These are phyloP conservation scores for Gymnocephalus cernua DNA, from an alignment of 2,113 vertebrate genomes.

Conservation along the genomic window DNA sequence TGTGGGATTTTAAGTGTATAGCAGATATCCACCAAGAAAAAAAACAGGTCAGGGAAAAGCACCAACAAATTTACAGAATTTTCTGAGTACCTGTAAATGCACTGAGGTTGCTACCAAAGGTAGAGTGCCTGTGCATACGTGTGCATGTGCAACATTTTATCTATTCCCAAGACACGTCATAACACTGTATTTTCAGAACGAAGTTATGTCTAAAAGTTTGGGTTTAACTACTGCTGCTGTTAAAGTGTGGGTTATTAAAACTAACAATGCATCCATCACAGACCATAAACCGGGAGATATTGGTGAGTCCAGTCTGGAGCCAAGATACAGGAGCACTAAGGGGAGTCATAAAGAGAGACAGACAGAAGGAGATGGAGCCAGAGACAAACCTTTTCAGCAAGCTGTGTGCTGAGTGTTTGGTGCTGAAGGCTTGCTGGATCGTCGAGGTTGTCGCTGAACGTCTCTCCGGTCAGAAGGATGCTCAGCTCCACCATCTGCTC, in stretches of 20 bases:
- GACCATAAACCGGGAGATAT: slow-evolving; percentile 28
- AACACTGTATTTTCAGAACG: slow-evolving; percentile 29
- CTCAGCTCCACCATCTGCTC: slow-evolving; percentile 91
- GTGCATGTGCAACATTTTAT: slow-evolving; percentile 14
- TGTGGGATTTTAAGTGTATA: slow-evolving; percentile 13
- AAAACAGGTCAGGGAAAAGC: neutral
- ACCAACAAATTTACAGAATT: slow-evolving; percentile 2
- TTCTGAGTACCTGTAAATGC: slow-evolving; percentile 39
- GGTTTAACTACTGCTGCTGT: slow-evolving; percentile 34
- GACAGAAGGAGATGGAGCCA: neutral
- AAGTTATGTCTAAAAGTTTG: slow-evolving; percentile 2
- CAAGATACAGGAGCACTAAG: slow-evolving; percentile 4
- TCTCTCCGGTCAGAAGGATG: slow-evolving; percentile 85
- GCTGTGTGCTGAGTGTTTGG: slow-evolving; percentile 83
- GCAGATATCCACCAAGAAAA: slow-evolving; percentile 16
- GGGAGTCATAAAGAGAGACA: slow-evolving; percentile 6
- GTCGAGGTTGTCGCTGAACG: slow-evolving; percentile 85
- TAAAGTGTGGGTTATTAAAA: slow-evolving; percentile 35
- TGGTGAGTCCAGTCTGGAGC: neutral
- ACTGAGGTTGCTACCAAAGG: slow-evolving; percentile 6
- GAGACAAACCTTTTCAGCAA: slow-evolving; percentile 88
- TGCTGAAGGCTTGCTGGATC: slow-evolving; percentile 79
- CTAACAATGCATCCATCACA: slow-evolving; percentile 51
- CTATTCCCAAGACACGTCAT: slow-evolving; percentile 29
- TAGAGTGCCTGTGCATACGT: neutral